Base-by-base conservation (phyloP, 2,888 invertebrate genomes). In the Ochropleura leucogaster region DNA sequence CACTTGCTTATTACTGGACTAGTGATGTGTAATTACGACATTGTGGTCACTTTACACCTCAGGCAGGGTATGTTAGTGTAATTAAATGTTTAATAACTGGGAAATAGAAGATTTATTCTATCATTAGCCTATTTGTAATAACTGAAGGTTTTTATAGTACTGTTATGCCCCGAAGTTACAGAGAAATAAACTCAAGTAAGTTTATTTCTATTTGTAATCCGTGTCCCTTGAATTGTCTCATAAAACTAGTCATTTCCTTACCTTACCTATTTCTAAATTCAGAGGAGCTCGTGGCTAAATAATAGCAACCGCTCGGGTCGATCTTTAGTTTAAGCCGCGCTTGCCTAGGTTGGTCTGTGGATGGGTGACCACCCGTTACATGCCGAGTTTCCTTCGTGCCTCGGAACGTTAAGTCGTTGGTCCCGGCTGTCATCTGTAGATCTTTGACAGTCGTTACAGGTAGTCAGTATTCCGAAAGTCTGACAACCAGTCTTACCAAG, bases 1-100 rank as follows among this genome's bases (percentile, higher is more conserved):
- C 82, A 84, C 76, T 80, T 83, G 70, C 88, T 89, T 85, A 92
- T 93, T 93, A 92, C 70, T 57, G 20, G 59, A 18, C 64, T 57
- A 75, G 63, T 46, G 57, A 66, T 59, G 57, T 85, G 59, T 83
- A 69, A 83, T 85, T 84, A 83, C 60, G 66, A 73, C 30, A 74
- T 79, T 79, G 67, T 79, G 42, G 51, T 60, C 30, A 57, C 4
- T 68, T 51, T 47, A 53, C 30, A 72, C 79, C 60, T 44, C 65
- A 1, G 64, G 65, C 70, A 57, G n/a, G 16, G 20, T 69, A 55
- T 55, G 49, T 55, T 40, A 53, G 20, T 66, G 70, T 70, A 55
- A 77, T 82, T 82, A 82, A 72, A 76, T 64, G 10, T 63, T 49
- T 67, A 49, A 68, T 59, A 77, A n/a, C 51, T 62, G 0, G 53